Base-by-base conservation (phyloP, 2,113 vertebrate genomes). In the Reinhardtius hippoglossoides region DNA sequence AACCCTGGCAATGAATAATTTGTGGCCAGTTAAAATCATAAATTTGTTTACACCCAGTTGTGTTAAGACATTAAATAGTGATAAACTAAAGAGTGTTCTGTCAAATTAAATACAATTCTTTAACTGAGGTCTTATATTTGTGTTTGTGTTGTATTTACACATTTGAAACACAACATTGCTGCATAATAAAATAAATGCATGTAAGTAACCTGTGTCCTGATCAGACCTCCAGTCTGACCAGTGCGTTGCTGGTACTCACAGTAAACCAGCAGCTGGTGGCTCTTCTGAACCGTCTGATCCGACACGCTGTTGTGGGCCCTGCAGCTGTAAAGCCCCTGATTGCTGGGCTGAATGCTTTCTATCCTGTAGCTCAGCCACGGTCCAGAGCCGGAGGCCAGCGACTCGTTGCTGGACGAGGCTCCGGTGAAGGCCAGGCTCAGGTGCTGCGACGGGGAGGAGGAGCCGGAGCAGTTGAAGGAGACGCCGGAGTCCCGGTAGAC, bases 321-420 rank as follows among this genome's bases (percentile, higher is more conserved):
- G 76, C 96, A 97, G 24, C 82, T 94, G 78, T 97, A 96, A 60
- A 92, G 91, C 23, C 95, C 96, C 74, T 97, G 95, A 55, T 82
- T 84, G 7, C 62, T 55, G 0, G 81, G 89, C 0, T 92, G 92
- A 46, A 96, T 63, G 58, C 90, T 46, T 0, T 71, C 2, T 23
- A 95, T 82, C 0, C 55, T 67, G 86, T 95, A 95, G 60, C 24
- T 20, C 67, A 90, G 88, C 55, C 8, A 55, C 0, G 88, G 59
- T 18, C 20, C 4, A 26, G 80, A 86, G 46, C 23, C 59, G 0
- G 62, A 80, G 0, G 44, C 84, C 15, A 94, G 88, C 0, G n/a
- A 67, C 42, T 18, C 15, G 27, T 71, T 26, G 0, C 15, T 42
- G 21, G 66, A 67, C 4, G 37, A 35, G 0, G 27, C 64, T 20